Evolutionary conservation across 2,888 invertebrate species (phyloP).

Genomic region (Sminthurides aquaticus): DNA sequence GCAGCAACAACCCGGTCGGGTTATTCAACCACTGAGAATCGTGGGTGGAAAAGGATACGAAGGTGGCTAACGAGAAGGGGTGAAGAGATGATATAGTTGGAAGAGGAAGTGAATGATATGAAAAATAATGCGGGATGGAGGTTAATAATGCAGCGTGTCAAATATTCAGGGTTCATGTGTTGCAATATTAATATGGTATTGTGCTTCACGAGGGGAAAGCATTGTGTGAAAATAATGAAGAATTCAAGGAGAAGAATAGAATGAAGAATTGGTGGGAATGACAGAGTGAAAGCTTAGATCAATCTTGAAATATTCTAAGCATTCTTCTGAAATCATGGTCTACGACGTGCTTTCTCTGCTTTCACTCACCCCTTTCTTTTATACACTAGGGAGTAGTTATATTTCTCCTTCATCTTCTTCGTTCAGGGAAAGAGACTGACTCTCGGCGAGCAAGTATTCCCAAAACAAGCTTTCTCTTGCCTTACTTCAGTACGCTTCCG

Average conservation of each 20-base stretch:
- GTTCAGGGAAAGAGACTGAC: no score
- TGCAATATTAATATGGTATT: not conserved
- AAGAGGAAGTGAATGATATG: no score
- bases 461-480: not conserved
- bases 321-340: constrained; percentile 1
- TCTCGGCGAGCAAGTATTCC: no score
- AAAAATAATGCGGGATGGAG: no score
- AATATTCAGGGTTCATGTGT: not conserved
- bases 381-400: no score
- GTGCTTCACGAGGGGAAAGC: constrained; percentile 1
- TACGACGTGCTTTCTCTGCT: not conserved
- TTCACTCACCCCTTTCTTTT: not conserved
- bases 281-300: constrained; percentile 19
- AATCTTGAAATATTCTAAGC: constrained; percentile 11
- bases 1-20: no score
- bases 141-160: not conserved
- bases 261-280: constrained; percentile 15
- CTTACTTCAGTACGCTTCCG: no score
- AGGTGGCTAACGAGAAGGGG: no score
- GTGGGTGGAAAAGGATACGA: no score
- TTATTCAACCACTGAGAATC: no score
- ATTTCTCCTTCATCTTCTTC: no score
- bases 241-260: not conserved
- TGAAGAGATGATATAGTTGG: no score
- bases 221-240: constrained; percentile 17